phyloP scores from a whole-genome alignment of 1,140 invertebrate species.

The Diuraphis noxia region DNA sequence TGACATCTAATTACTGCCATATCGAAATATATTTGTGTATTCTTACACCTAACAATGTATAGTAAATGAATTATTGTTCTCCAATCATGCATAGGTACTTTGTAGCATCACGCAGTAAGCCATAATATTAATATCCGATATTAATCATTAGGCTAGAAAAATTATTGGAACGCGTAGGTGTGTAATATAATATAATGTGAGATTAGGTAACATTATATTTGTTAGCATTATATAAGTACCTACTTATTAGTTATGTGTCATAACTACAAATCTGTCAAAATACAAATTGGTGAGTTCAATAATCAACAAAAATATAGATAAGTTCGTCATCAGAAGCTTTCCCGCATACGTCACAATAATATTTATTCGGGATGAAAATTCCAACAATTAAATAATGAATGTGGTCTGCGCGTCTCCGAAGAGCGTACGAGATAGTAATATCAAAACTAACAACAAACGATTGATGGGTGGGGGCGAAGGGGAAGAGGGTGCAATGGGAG shows the following conservation, averaged over 20 bases:
- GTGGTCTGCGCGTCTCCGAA: background rate
- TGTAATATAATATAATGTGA: background rate
- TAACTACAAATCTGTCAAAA: no score
- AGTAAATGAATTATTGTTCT: background rate
- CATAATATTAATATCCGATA: background rate
- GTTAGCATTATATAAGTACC: background rate
- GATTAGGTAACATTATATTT: background rate
- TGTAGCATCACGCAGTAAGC: background rate
- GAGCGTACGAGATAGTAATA: background rate
- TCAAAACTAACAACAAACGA: background rate
- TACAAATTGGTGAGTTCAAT: background rate
- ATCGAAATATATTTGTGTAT: background rate
- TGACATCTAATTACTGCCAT: background rate
- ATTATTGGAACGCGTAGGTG: background rate
- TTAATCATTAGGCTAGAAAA: background rate
- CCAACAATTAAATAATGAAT: slow-evolving; percentile 4
- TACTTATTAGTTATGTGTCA: background rate
- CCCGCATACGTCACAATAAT: background rate
- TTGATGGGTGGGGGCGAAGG: background rate
- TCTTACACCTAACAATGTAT: background rate
- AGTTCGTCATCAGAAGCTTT: background rate
- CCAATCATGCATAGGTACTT: background rate
- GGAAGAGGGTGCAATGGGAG: background rate
- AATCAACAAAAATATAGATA: background rate
- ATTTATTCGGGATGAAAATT: background rate